Conservation (phyloP, 2,113 vertebrate genomes). For the Dasyornis broadbenti region DNA sequence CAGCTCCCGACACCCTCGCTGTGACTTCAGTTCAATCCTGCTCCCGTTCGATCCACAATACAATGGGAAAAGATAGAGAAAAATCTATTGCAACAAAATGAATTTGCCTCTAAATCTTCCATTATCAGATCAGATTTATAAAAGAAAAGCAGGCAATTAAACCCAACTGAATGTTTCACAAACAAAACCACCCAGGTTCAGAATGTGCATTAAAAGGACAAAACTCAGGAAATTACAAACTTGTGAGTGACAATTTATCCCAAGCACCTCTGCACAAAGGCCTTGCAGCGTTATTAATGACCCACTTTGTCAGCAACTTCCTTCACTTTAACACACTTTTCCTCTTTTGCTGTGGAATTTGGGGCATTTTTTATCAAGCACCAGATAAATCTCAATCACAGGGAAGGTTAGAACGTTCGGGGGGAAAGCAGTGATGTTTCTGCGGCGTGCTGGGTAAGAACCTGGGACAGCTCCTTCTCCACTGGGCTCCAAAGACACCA, state of each 20-base stretch:
- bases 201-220: background rate
- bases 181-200: background rate
- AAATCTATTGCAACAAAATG: background rate
- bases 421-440: background rate
- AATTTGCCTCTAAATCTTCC: background rate
- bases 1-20: accelerated
- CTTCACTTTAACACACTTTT: background rate
- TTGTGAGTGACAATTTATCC: background rate
- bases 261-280: background rate
- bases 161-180: background rate
- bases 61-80: background rate
- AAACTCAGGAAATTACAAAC: constrained; percentile 20
- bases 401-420: background rate
- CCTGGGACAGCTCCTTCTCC: background rate
- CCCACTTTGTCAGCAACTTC: background rate
- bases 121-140: background rate
- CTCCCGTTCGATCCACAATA: background rate
- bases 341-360: background rate
- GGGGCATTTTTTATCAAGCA: background rate
- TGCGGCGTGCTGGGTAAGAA: background rate
- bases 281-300: background rate
- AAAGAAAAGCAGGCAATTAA: constrained; percentile 1
- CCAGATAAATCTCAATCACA: background rate
- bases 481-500: background rate
- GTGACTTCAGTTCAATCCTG: accelerated